These are phyloP conservation scores for Diplodus sargus DNA, from an alignment of 2,797 vertebrate genomes.

Conservation along the genomic window DNA sequence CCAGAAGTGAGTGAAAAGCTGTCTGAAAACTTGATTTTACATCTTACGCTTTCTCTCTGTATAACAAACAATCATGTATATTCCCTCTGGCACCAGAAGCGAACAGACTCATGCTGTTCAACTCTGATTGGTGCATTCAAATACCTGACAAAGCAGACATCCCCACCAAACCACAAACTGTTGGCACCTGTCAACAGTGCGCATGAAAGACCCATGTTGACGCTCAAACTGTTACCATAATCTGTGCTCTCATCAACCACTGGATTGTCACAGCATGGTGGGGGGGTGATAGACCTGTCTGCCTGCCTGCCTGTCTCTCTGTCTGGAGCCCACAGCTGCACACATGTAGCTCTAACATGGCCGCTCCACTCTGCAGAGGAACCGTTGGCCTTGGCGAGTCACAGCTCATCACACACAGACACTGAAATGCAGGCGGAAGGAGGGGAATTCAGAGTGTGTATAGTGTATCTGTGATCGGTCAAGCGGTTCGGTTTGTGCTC, in stretches of 20 bases:
- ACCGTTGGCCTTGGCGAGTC: conserved; percentile 52
- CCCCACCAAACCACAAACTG: background rate
- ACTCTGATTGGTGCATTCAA: background rate
- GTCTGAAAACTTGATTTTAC: background rate
- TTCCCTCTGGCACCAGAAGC: background rate
- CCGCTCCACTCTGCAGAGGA: conserved; percentile 41
- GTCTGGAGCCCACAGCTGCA: conserved; percentile 63
- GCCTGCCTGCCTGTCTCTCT: conserved; percentile 43
- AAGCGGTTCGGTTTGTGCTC: conserved; percentile 69
- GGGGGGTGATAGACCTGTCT: conserved; percentile 44
- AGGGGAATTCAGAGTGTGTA: conserved; percentile 46
- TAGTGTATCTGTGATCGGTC: conserved; percentile 66
- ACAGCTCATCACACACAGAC: conserved; percentile 76
- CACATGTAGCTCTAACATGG: conserved; percentile 70
- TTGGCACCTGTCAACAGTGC: background rate
- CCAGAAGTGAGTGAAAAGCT: background rate
- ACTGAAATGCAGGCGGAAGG: conserved; percentile 62
- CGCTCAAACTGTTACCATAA: conserved; percentile 25
- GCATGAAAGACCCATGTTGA: background rate
- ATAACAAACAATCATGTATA: no score
- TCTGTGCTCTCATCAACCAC: conserved; percentile 37
- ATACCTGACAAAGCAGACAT: background rate
- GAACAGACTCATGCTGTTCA: background rate
- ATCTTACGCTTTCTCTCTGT: no score
- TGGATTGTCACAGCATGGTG: conserved; percentile 54